These are phyloP conservation scores for Atopsyche davidsoni DNA, from an alignment of 1,140 invertebrate genomes.

Conservation along the genomic window DNA sequence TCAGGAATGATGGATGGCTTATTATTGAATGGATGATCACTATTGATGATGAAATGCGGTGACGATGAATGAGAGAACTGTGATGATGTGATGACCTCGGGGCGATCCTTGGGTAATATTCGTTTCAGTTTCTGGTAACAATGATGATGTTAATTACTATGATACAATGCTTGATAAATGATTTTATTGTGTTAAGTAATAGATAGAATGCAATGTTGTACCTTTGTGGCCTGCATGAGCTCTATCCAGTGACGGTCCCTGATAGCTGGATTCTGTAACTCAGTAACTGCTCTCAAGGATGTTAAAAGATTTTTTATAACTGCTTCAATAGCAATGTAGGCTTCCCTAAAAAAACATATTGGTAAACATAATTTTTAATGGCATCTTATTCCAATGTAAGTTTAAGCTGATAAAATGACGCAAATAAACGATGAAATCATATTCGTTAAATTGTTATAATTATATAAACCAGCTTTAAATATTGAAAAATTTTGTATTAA, in stretches of 20 bases:
- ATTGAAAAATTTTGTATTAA: too few species aligned
- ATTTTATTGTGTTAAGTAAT: not conserved
- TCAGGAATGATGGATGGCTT: too few species aligned
- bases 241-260: constrained; percentile 89
- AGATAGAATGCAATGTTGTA: constrained; percentile 34
- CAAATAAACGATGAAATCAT: too few species aligned
- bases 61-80: too few species aligned
- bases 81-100: too few species aligned
- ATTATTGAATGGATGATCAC: not conserved
- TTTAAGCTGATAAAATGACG: too few species aligned
- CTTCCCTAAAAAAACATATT: constrained; percentile 41
- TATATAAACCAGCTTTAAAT: not conserved
- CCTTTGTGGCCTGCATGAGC: constrained; percentile 85
- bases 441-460: too few species aligned
- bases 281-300: constrained; percentile 80
- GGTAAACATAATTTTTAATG: too few species aligned
- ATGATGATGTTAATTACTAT: not conserved
- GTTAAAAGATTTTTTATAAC: constrained; percentile 81
- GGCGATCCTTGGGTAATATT: not conserved
- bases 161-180: not conserved
- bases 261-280: constrained; percentile 91
- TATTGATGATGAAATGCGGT: not conserved
- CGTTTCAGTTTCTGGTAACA: not conserved
- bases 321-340: constrained; percentile 58
- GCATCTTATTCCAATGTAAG: too few species aligned